Evolutionary conservation across 1,140 invertebrate genomes (phyloP).

Genomic region (Camponotus floridanus): DNA sequence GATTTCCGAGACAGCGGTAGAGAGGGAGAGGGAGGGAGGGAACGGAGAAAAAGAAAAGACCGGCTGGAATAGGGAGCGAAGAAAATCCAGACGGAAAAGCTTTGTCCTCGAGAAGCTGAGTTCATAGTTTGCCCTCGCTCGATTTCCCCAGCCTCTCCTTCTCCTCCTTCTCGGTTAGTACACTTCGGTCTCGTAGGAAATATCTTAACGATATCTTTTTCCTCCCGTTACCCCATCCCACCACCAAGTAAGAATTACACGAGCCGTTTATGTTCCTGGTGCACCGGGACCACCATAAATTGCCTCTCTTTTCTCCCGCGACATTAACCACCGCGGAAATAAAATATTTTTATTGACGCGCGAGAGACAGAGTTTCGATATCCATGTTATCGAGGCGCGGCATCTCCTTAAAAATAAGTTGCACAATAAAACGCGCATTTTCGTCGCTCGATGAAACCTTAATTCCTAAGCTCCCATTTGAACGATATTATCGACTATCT

Average conservation of each 20-base stretch:
- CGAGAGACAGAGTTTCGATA: conserved; percentile 30
- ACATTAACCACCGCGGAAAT: conserved; percentile 50
- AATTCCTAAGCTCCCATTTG: conserved; percentile 20
- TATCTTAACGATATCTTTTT: conserved; percentile 74
- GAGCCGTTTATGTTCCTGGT: conserved; percentile 44
- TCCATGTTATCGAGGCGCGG: conserved; percentile 1
- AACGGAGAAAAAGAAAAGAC: conserved; percentile 53
- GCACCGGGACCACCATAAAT: conserved; percentile 42
- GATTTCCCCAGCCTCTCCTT: conserved; percentile 72
- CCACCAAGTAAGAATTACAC: conserved; percentile 57
- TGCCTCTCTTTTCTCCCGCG: conserved; percentile 33
- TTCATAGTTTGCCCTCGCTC: conserved; percentile 79
- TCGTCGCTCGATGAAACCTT: conserved; percentile 43
- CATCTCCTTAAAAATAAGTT: conserved; percentile 5
- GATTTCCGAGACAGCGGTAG: conserved; percentile 74
- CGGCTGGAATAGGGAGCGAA: conserved; percentile 47
- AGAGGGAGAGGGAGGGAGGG: not conserved
- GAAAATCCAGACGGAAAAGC: conserved; percentile 74
- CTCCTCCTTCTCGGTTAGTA: conserved; percentile 61
- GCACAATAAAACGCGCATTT: conserved; percentile 39
- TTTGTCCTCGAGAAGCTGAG: conserved; percentile 78
- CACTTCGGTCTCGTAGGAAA: conserved; percentile 76
- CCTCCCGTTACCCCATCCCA: conserved; percentile 28
- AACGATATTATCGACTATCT: conserved; percentile 21
- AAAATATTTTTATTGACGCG: conserved; percentile 61